phyloP scores from a whole-genome alignment of 2,797 vertebrate genomes.

The Karalla daura region DNA sequence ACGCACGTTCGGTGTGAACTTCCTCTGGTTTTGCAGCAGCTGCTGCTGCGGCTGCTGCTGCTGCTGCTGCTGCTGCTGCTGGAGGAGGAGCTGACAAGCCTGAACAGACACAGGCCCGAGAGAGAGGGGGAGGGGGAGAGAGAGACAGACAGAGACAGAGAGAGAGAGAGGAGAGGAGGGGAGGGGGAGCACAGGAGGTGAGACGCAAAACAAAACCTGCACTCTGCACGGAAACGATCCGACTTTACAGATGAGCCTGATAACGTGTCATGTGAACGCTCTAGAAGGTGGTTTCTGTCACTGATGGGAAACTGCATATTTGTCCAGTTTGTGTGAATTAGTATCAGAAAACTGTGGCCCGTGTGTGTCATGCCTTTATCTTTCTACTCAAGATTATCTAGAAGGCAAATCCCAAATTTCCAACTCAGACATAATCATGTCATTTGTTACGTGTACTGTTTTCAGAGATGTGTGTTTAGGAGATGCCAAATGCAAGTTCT shows the following conservation, averaged over 20 bases:
- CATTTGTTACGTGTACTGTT: too few relatives aligned
- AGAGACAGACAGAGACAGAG: slow-evolving; percentile 11
- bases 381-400: too few relatives aligned
- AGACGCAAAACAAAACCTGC: background rate
- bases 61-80: slow-evolving; percentile 83
- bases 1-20: slow-evolving; percentile 93
- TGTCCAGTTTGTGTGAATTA: too few relatives aligned
- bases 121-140: slow-evolving; percentile 1
- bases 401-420: too few relatives aligned
- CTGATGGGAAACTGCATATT: background rate
- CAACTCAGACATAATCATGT: too few relatives aligned
- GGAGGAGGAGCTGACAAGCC: slow-evolving; percentile 97
- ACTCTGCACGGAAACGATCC: background rate
- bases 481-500: too few relatives aligned
- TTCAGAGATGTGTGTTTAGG: too few relatives aligned
- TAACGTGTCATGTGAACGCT: too few relatives aligned
- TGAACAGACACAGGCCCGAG: slow-evolving; percentile 62
- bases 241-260: too few relatives aligned
- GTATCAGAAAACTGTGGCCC: too few relatives aligned
- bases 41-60: slow-evolving; percentile 90
- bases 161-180: slow-evolving; percentile 1
- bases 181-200: background rate
- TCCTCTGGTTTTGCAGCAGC: slow-evolving; percentile 96
- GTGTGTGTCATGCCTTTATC: too few relatives aligned
- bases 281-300: too few relatives aligned